These are phyloP conservation scores for Emydocephalus ijimae DNA, from an alignment of 2,113 vertebrate genomes.

Conservation along the genomic window DNA sequence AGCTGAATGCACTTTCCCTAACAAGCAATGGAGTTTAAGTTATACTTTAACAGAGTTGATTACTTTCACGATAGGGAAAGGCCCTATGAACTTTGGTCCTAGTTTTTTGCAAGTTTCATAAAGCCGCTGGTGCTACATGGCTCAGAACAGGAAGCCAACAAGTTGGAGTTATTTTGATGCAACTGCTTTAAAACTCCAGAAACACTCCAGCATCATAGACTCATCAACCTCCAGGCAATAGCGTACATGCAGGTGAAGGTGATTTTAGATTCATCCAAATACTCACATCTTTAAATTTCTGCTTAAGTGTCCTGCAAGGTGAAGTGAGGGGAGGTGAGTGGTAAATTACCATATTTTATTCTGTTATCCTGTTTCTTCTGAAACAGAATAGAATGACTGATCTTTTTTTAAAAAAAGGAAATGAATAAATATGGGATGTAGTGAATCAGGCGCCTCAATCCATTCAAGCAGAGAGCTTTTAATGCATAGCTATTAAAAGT, in stretches of 20 bases:
- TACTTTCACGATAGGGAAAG: no score
- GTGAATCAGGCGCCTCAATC: background rate
- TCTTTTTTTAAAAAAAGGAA: background rate
- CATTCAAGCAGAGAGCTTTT: background rate
- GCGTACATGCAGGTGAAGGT: background rate
- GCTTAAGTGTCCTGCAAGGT: no score
- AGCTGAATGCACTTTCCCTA: no score
- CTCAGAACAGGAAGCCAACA: no score
- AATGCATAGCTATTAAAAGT: background rate
- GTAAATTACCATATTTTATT: background rate
- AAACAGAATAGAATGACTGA: background rate
- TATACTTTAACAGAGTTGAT: no score
- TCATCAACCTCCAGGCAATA: background rate
- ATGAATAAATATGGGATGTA: background rate
- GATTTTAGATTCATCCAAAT: background rate
- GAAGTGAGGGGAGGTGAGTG: background rate
- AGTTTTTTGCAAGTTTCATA: no score
- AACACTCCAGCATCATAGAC: background rate
- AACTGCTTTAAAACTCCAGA: background rate
- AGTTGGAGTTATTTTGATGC: no score
- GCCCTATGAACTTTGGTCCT: no score
- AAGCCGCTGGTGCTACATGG: no score
- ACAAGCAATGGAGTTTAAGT: no score
- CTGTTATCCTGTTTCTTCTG: background rate
- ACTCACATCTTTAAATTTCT: background rate